phyloP scores from a whole-genome alignment of 2,888 invertebrate genomes.

The Empis stercorea region DNA sequence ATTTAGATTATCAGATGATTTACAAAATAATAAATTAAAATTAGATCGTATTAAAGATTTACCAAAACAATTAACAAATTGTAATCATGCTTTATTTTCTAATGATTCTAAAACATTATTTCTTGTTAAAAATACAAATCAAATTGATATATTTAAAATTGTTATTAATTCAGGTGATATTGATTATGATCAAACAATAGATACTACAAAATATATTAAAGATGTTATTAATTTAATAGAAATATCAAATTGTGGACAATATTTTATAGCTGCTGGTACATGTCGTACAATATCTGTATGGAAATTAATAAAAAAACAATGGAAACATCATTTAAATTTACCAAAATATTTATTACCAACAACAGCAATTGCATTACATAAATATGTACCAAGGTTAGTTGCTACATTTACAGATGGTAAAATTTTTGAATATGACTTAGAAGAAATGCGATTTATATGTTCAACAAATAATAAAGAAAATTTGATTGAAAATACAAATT shows the following conservation, averaged over 20 bases:
- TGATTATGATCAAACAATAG: slow-evolving; percentile 29
- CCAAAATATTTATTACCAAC: slow-evolving; percentile 58
- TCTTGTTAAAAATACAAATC: slow-evolving; percentile 31
- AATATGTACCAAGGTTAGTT: slow-evolving; percentile 44
- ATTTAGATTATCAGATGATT: slow-evolving; percentile 12
- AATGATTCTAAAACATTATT: slow-evolving; percentile 34
- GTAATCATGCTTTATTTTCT: slow-evolving; percentile 35
- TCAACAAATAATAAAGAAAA: slow-evolving; percentile 37
- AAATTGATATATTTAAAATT: slow-evolving; percentile 33
- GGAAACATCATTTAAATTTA: slow-evolving; percentile 42
- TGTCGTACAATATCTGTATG: slow-evolving; percentile 55
- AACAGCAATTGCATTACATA: slow-evolving; percentile 58
- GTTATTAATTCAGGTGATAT: slow-evolving; percentile 20
- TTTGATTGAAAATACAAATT: slow-evolving; percentile 38
- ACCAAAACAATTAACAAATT: slow-evolving; percentile 28
- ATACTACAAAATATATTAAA: slow-evolving; percentile 36
- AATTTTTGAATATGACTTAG: slow-evolving; percentile 65
- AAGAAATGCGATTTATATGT: slow-evolving; percentile 45
- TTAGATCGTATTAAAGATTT: slow-evolving; percentile 31
- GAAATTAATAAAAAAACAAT: slow-evolving; percentile 35
- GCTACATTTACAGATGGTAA: slow-evolving; percentile 68
- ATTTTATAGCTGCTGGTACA: slow-evolving; percentile 54
- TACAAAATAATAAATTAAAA: slow-evolving; percentile 17
- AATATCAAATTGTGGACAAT: slow-evolving; percentile 43
- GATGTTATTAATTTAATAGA: slow-evolving; percentile 41